phyloP scores from a whole-genome alignment of 2,113 vertebrate genomes.

The Stercorarius parasiticus region DNA sequence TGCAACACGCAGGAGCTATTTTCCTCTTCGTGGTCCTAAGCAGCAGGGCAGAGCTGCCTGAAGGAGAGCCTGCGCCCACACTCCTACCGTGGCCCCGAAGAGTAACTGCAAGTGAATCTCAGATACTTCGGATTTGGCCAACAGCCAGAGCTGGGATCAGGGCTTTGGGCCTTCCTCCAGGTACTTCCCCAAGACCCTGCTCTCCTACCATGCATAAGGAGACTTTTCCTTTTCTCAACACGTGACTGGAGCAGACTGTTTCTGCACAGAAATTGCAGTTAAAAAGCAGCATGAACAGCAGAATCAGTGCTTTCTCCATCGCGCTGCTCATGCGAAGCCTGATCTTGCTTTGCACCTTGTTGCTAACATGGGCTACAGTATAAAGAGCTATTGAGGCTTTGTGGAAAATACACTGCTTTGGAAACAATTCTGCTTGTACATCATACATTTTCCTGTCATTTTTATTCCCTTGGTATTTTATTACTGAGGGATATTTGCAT shows the following conservation, averaged over 20 bases:
- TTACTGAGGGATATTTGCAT: slow-evolving; percentile 70
- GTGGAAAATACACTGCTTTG: neutral
- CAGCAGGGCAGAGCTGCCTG: neutral
- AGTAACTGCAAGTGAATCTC: neutral
- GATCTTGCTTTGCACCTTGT: neutral
- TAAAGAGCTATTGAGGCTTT: neutral
- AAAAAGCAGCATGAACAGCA: neutral
- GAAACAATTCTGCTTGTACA: slow-evolving; percentile 42
- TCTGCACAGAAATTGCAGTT: neutral
- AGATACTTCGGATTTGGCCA: neutral
- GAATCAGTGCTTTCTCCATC: neutral
- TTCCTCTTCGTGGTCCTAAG: neutral
- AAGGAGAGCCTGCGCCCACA: accelerated
- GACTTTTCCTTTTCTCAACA: neutral
- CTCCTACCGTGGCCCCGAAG: neutral
- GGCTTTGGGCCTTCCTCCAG: neutral
- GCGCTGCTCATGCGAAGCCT: accelerated
- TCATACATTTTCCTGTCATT: slow-evolving; percentile 53
- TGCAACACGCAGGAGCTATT: accelerated
- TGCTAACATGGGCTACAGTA: neutral
- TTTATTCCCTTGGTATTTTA: slow-evolving; percentile 63
- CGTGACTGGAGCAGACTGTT: accelerated
- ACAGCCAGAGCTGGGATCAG: accelerated
- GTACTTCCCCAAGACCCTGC: neutral
- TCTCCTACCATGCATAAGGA: neutral